Conservation (phyloP, 2,888 invertebrate species). For the Criorhina ranunculi region DNA sequence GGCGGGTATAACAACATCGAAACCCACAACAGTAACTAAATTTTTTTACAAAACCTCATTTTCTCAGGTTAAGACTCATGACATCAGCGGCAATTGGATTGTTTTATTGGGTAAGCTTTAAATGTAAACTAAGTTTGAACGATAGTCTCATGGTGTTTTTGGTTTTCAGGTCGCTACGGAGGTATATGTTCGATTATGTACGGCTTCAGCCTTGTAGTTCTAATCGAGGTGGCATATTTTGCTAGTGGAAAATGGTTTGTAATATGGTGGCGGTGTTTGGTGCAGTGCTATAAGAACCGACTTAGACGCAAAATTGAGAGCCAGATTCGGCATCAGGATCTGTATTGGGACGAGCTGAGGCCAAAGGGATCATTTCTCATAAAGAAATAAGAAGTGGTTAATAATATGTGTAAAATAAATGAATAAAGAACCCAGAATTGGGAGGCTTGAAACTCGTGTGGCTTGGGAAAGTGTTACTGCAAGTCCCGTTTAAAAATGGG, state of each 20-base stretch:
- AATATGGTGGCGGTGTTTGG: constrained; percentile 73
- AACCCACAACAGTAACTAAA: constrained; percentile 80
- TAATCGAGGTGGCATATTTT: constrained; percentile 82
- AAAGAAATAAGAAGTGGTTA: too few relatives aligned
- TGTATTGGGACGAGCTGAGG: constrained; percentile 78
- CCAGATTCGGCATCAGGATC: constrained; percentile 45
- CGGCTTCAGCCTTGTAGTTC: constrained; percentile 83
- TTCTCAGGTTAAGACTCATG: constrained; percentile 80
- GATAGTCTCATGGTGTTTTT: not conserved
- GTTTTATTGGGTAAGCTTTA: constrained; percentile 78
- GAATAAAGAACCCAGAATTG: too few relatives aligned
- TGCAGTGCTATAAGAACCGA: constrained; percentile 27
- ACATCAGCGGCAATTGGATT: constrained; percentile 82
- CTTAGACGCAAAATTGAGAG: not conserved
- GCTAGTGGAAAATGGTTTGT: constrained; percentile 81
- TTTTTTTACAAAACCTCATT: constrained; percentile 80
- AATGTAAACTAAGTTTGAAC: not conserved
- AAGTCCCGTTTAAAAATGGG: too few relatives aligned
- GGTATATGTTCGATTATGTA: constrained; percentile 83
- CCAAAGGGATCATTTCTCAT: constrained; percentile 59
- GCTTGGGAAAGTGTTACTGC: too few relatives aligned
- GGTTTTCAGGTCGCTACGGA: constrained; percentile 81
- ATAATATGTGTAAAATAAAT: too few relatives aligned
- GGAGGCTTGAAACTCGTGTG: too few relatives aligned
- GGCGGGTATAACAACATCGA: constrained; percentile 78